phyloP scores from a whole-genome alignment of 2,888 invertebrate genomes.

The Scaptomyza flava region DNA sequence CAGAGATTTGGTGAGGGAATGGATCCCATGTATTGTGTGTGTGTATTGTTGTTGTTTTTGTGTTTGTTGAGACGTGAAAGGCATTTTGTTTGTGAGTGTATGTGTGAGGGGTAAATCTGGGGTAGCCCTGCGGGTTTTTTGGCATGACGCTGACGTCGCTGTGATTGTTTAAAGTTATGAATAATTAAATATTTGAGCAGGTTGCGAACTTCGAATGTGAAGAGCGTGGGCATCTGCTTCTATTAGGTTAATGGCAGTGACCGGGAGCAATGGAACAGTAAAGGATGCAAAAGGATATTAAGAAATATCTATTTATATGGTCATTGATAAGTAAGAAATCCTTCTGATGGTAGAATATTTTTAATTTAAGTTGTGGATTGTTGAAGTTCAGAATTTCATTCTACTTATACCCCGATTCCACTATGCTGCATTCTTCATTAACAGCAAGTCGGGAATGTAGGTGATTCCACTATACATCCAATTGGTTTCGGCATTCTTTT shows the following conservation, averaged over 20 bases:
- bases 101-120: slow-evolving; percentile 19
- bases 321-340: background rate
- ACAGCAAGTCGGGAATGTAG: too few relatives aligned
- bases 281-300: background rate
- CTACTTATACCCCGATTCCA: too few relatives aligned
- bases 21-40: slow-evolving; percentile 48
- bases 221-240: slow-evolving; percentile 9
- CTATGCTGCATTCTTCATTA: too few relatives aligned
- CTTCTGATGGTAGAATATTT: too few relatives aligned
- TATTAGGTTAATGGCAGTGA: slow-evolving; percentile 44
- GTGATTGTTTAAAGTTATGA: slow-evolving; percentile 83
- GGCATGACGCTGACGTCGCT: slow-evolving; percentile 69
- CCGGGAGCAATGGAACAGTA: background rate
- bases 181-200: slow-evolving; percentile 84
- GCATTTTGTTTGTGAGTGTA: slow-evolving; percentile 16
- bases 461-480: too few relatives aligned
- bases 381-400: too few relatives aligned
- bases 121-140: slow-evolving; percentile 47
- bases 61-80: slow-evolving; percentile 73
- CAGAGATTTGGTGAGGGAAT: background rate
- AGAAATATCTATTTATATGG: background rate
- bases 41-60: slow-evolving; percentile 25
- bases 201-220: slow-evolving; percentile 46
- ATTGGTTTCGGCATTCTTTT: too few relatives aligned
- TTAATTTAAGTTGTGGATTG: too few relatives aligned